phyloP scores from a whole-genome alignment of 1,140 invertebrate species.

The Drosophila pandora region DNA sequence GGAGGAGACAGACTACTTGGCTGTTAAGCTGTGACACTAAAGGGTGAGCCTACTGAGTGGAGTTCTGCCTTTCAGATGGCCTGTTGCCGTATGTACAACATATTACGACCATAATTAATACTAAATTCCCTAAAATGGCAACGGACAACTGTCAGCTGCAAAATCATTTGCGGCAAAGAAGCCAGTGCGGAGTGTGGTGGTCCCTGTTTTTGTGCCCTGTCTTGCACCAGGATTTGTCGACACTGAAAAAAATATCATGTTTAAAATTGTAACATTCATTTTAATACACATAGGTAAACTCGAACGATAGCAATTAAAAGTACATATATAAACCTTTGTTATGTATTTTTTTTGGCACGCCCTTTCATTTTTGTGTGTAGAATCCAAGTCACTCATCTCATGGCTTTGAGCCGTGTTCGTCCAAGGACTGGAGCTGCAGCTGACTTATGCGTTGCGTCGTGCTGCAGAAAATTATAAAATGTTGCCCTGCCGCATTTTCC shows the following conservation, averaged over 20 bases:
- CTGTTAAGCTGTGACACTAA: constrained; percentile 17
- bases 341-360: constrained; percentile 8
- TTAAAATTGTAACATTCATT: background rate
- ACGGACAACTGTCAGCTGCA: constrained; percentile 74
- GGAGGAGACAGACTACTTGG: constrained; percentile 14
- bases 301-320: background rate
- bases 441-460: constrained; percentile 69
- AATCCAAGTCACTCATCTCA: constrained; percentile 24
- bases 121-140: constrained; percentile 72
- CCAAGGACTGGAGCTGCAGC: constrained; percentile 21
- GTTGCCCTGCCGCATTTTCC: constrained; percentile 63
- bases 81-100: constrained; percentile 56
- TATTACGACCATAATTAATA: constrained; percentile 77
- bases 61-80: constrained; percentile 1
- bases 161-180: constrained; percentile 65
- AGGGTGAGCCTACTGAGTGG: background rate
- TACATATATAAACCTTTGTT: no score
- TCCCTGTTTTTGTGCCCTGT: constrained; percentile 39
- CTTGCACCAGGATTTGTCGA: constrained; percentile 57
- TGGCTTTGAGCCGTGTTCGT: background rate
- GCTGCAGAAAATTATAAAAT: constrained; percentile 74
- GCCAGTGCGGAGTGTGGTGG: constrained; percentile 16
- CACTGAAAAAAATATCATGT: background rate
- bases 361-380: background rate
- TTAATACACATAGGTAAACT: no score